phyloP scores from a whole-genome alignment of 2,797 vertebrate species.

The Pantherophis vulpinus region DNA sequence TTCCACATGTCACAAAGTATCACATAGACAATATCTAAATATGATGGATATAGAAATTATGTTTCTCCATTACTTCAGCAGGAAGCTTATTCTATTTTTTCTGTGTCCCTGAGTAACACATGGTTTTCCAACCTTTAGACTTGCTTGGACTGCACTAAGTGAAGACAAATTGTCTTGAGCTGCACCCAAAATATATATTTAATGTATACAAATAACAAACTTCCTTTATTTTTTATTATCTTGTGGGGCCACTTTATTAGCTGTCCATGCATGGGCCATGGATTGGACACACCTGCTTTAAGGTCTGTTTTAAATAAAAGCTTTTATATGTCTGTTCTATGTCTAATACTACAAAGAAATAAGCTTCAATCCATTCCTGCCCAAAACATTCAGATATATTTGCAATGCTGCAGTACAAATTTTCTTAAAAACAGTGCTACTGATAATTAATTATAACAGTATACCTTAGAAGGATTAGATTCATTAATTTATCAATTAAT shows the following conservation, averaged over 20 bases:
- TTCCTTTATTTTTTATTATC: not conserved
- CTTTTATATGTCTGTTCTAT: not conserved
- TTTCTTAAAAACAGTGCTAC: not conserved
- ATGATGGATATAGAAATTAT: not conserved
- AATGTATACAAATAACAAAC: not conserved
- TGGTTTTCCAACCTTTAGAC: not conserved
- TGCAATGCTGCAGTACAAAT: not conserved
- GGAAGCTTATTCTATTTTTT: not conserved
- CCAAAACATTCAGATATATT: not conserved
- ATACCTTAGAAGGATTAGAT: not conserved
- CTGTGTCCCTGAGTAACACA: not conserved
- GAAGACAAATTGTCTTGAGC: not conserved
- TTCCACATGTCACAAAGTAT: not conserved
- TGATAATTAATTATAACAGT: not conserved
- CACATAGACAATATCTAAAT: not conserved
- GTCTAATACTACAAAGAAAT: not conserved
- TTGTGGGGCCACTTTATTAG: not conserved
- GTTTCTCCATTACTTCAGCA: not conserved
- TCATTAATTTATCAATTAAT: conserved; percentile 13
- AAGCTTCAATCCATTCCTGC: not conserved
- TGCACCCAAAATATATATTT: not conserved
- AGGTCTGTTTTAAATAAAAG: not conserved
- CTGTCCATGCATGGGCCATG: no score
- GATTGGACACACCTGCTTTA: not conserved
- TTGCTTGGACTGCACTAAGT: not conserved